Evolutionary conservation across 2,888 invertebrate species (phyloP).

Genomic region (Baccha elongata): DNA sequence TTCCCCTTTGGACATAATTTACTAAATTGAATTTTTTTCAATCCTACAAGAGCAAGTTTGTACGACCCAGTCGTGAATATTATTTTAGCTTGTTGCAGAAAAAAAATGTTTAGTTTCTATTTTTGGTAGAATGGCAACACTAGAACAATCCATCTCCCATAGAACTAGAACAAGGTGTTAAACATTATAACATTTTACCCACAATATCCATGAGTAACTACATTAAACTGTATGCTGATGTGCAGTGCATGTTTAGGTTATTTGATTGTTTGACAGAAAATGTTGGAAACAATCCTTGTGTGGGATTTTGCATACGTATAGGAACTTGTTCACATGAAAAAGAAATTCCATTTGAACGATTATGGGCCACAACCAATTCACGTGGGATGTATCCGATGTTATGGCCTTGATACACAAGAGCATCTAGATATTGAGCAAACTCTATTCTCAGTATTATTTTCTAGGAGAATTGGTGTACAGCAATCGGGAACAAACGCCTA

Average conservation of each 20-base stretch:
- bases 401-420: slow-evolving; percentile 57
- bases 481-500: slow-evolving; percentile 23
- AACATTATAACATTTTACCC: slow-evolving; percentile 34
- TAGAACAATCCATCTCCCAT: neutral
- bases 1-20: no score
- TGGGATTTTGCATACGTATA: slow-evolving; percentile 48
- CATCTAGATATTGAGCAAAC: neutral
- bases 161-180: slow-evolving; percentile 64
- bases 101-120: no score
- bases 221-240: slow-evolving; percentile 44
- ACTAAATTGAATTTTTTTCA: no score
- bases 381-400: slow-evolving; percentile 60
- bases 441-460: slow-evolving; percentile 11
- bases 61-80: no score
- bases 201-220: slow-evolving; percentile 22
- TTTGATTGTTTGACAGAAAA: slow-evolving; percentile 65
- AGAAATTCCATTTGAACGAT: slow-evolving; percentile 46
- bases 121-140: neutral
- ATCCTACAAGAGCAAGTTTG: no score
- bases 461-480: neutral
- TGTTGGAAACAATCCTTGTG: slow-evolving; percentile 42
- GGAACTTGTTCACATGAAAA: slow-evolving; percentile 28
- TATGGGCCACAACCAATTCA: slow-evolving; percentile 24
- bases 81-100: no score
- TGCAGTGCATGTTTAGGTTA: slow-evolving; percentile 48